Conservation (phyloP, 2,113 vertebrate genomes). For the Pterocles orientalis region DNA sequence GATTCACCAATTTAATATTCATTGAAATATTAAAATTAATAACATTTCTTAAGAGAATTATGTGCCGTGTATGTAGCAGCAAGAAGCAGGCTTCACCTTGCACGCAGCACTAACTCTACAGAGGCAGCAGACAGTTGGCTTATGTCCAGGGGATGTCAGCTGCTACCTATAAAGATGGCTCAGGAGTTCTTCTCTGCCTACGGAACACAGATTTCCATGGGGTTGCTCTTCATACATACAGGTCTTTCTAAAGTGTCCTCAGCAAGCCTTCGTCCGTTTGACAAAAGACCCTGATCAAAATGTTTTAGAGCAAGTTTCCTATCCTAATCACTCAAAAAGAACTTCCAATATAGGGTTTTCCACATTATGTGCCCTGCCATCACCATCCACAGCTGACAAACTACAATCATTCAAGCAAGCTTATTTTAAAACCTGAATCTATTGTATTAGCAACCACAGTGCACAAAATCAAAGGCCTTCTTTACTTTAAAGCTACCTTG, state of each 20-base stretch:
- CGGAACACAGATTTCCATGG: not conserved
- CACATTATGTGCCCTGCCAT: not conserved
- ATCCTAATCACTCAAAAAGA: not conserved
- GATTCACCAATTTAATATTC: not conserved
- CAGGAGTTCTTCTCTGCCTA: not conserved
- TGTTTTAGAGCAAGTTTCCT: not conserved
- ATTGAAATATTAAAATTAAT: not conserved
- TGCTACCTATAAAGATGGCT: not conserved
- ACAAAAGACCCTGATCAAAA: not conserved
- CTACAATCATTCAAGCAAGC: not conserved
- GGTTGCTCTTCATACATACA: not conserved
- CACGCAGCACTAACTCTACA: not conserved
- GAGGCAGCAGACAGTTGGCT: not conserved
- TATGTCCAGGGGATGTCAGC: not conserved
- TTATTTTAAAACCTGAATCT: not conserved
- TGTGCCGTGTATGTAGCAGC: accelerated
- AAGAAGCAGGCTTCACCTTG: not conserved
- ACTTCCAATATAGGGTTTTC: not conserved
- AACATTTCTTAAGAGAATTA: not conserved
- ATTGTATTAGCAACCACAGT: not conserved
- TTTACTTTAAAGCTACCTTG: not conserved
- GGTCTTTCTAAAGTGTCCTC: not conserved
- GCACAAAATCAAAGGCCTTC: not conserved
- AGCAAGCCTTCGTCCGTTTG: not conserved
- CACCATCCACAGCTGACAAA: not conserved